Evolutionary conservation across 2,113 vertebrate species (phyloP), one percentile per base, ranked within the genome.

Genomic region (Rhinoderma darwinii): DNA sequence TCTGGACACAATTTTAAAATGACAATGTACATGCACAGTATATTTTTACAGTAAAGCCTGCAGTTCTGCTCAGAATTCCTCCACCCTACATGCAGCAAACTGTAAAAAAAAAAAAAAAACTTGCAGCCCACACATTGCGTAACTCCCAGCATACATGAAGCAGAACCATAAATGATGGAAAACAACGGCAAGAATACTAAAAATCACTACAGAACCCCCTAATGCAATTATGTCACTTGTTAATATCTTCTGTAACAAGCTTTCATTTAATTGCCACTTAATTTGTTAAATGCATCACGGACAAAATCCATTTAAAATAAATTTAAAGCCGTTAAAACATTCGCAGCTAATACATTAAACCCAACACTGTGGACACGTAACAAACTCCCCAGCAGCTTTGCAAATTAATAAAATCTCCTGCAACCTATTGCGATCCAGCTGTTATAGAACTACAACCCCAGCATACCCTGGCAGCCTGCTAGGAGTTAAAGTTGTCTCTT

Each of bases 61-160:
- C 51, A 8, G 50, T 15, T 50, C 50, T 37, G 30, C 25, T 61
- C 22, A 61, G 20, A 39, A 41, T n/a, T 10, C 54, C 78, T 81
- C 22, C 78, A 27, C 18, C 35, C 32, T 18, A 81, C 56, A 61
- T 63, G 78, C 78, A 81, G 78, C 54, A 61, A 37, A 41, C 39
- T 30, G 76, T 47, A 50, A 78, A 18, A 44, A 68, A 77, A 77
- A 35, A 70, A 39, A 83, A 77, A 75, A 76, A 22, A 14, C 30
- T 43, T 86, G 76, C 84, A 86, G 35, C 84, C 84, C 76, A 77
- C 84, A 86, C 84, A 86, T 86, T 86, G 84, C 84, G 77, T 86
- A 86, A 81, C 39, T 81, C 44, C 0, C 43, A 86, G 75, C 61
- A 22, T n/a, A 68, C 59, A 85, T 35, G 39, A 44, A 85, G 73